phyloP scores from a whole-genome alignment of 2,797 vertebrate species.

The Microchirus variegatus region DNA sequence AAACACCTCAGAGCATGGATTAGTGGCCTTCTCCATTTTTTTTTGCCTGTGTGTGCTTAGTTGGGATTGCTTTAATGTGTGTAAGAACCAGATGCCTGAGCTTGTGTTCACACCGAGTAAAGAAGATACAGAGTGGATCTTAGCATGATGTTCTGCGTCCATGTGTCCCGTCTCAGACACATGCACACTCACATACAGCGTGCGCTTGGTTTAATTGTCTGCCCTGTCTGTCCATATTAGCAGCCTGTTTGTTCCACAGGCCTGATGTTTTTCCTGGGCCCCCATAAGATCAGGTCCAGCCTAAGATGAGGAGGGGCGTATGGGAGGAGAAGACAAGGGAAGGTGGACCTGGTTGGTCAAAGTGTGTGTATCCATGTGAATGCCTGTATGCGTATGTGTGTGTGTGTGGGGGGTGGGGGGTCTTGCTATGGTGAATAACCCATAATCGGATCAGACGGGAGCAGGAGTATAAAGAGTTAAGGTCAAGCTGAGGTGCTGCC shows the following conservation, averaged over 20 bases:
- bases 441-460: constrained; percentile 80
- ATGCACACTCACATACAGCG: constrained; percentile 17
- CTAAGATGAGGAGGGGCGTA: constrained; percentile 32
- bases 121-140: background rate
- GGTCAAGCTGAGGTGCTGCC: constrained; percentile 79
- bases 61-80: background rate
- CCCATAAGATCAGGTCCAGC: constrained; percentile 35
- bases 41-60: constrained; percentile 13
- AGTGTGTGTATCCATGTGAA: constrained; percentile 4
- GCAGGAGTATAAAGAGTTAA: constrained; percentile 60
- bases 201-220: constrained; percentile 65
- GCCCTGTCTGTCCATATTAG: constrained; percentile 73
- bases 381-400: constrained; percentile 14
- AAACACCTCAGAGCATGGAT: constrained; percentile 19
- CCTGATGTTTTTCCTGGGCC: constrained; percentile 68
- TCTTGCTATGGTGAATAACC: constrained; percentile 62
- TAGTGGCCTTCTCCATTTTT: constrained; percentile 9
- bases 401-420: background rate
- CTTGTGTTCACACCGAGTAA: background rate
- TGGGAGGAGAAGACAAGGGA: constrained; percentile 23
- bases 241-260: constrained; percentile 60
- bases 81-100: background rate
- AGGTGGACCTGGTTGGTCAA: constrained; percentile 19
- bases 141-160: background rate
- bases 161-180: constrained; percentile 11